Conservation (phyloP, 2,797 vertebrate genomes). For the Prunella strophiata region DNA sequence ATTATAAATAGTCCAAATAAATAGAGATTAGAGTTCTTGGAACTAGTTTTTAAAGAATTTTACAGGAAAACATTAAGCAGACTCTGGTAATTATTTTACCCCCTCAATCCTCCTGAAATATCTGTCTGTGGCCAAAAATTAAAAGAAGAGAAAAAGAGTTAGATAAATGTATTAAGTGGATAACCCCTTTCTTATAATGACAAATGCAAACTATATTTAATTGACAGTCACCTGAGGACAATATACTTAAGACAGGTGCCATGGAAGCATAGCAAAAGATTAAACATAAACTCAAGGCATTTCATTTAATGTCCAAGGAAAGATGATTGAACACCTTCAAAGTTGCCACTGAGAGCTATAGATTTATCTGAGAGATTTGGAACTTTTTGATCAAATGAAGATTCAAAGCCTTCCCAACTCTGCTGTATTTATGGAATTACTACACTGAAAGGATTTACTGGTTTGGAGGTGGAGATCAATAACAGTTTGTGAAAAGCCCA, state of each 20-base stretch:
- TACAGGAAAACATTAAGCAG: background rate
- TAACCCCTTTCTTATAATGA: conserved; percentile 14
- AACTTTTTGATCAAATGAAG: conserved; percentile 68
- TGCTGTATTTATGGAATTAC: conserved; percentile 66
- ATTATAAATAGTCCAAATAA: background rate
- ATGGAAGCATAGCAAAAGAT: background rate
- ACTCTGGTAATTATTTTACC: background rate
- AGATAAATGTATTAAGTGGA: background rate
- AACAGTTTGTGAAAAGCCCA: conserved; percentile 59
- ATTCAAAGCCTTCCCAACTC: conserved; percentile 49
- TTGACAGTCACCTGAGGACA: background rate
- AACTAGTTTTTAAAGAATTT: background rate
- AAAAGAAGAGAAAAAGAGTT: background rate
- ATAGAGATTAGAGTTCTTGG: background rate
- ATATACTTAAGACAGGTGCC: background rate
- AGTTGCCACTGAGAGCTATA: conserved; percentile 1
- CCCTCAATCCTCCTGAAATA: background rate
- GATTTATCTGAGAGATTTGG: conserved; percentile 53
- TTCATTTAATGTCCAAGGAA: conserved; percentile 25
- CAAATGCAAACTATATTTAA: conserved; percentile 37
- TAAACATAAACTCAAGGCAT: conserved; percentile 1
- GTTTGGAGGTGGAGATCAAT: conserved; percentile 62
- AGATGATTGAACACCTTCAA: conserved; percentile 36
- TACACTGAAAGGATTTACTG: conserved; percentile 57
- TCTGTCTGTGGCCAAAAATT: background rate